phyloP scores from a whole-genome alignment of 2,888 invertebrate genomes.

The Liodrosophila aerea region DNA sequence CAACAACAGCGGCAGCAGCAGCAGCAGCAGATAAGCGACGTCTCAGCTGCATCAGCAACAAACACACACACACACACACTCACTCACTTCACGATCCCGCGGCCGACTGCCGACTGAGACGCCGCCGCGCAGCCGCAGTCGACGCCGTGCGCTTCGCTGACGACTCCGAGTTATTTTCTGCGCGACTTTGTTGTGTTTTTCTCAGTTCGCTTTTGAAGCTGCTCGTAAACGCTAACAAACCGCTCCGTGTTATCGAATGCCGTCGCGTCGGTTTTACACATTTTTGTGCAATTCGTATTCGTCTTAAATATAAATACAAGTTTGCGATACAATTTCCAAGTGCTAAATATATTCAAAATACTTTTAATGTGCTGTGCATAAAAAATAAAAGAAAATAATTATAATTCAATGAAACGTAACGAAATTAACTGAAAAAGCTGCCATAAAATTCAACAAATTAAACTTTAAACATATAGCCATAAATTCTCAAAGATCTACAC shows the following conservation, averaged over 20 bases:
- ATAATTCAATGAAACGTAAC: slow-evolving; percentile 5
- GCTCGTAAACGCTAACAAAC: slow-evolving; percentile 48
- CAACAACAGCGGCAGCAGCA: slow-evolving; percentile 32
- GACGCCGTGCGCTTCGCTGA: slow-evolving; percentile 34
- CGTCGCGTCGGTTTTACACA: slow-evolving; percentile 33
- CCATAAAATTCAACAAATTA: slow-evolving; percentile 1
- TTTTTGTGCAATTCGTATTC: no score
- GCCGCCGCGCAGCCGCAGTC: slow-evolving; percentile 56
- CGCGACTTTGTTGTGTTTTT: slow-evolving; percentile 58
- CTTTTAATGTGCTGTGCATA: slow-evolving; percentile 1
- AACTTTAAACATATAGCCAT: slow-evolving; percentile 1
- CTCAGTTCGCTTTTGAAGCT: slow-evolving; percentile 71
- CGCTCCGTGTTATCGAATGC: slow-evolving; percentile 50
- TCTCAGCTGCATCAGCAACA: slow-evolving; percentile 37
- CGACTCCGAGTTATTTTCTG: slow-evolving; percentile 68
- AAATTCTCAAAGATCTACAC: slow-evolving; percentile 9
- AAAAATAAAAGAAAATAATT: neutral
- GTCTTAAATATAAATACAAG: slow-evolving; percentile 14
- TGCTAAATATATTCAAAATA: neutral
- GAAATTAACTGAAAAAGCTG: slow-evolving; percentile 1
- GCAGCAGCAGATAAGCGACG: slow-evolving; percentile 52
- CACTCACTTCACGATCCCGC: slow-evolving; percentile 38
- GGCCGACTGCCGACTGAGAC: slow-evolving; percentile 39
- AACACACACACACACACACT: slow-evolving; percentile 15
- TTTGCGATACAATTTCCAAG: slow-evolving; percentile 2